Evolutionary conservation across 1,140 invertebrate species (phyloP), one percentile per base, ranked within the genome.

Genomic region (Melitaea cinxia): DNA sequence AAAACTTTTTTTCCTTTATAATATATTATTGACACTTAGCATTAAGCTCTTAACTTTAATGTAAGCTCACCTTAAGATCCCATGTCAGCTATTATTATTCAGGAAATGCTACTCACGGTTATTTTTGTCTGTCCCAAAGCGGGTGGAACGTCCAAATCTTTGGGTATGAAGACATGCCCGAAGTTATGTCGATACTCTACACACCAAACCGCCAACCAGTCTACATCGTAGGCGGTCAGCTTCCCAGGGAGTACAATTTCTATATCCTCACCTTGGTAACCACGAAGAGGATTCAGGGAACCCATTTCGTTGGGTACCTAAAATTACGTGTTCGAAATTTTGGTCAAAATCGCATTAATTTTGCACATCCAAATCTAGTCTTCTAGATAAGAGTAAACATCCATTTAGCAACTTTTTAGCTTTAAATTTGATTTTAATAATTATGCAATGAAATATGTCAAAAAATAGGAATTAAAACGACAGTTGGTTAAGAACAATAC

Each of bases 181-280:
- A 98, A 98, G 91, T 98, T 98, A 73, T 98, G 96, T 26, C 94
- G 92, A 82, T 96, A 96, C 81, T 95, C 92, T 6, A 97, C 94
- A 80, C 96, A 97, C 96, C 96, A 98, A 0, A 98, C 94, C 0
- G 95, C 93, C n/a, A 98, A 90, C 96, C 96, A 98, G 80, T 98
- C 96, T 54, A 98, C 97, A 82, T 98, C 96, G 82, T 97, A 96
- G 4, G 97, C 95, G 0, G 97, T 98, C 68, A 97, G 82, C 67
- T 95, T 95, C 12, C 94, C 95, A 0, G 97, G 97, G 35, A 98
- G 83, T 66, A 97, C 95, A 55, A 97, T 95, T 85, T 97, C 96
- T 33, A 98, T 97, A 82, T 98, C 96, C 82, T 98, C 96, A 0
- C 96, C 97, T 77, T 96, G 95, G 85, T 98, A 98, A 0, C 94